Evolutionary conservation across 2,888 invertebrate species (phyloP).

Genomic region (Lottia scabra): DNA sequence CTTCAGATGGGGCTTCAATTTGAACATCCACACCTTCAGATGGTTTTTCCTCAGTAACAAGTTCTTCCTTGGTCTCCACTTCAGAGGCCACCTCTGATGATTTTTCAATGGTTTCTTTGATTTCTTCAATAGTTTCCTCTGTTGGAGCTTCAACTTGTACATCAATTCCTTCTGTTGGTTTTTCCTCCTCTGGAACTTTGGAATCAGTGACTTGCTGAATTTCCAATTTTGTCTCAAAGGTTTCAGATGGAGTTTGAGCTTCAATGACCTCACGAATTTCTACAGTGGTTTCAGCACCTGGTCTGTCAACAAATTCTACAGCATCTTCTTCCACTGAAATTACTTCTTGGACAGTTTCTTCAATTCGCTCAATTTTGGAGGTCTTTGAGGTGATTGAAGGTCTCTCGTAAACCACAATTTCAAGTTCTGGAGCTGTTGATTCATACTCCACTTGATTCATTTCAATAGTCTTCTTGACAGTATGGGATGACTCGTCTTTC

Average conservation of each 20-base stretch:
- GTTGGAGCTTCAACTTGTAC: constrained; percentile 14
- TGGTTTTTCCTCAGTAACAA: constrained; percentile 15
- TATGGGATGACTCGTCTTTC: constrained; percentile 5
- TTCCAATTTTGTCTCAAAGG: constrained; percentile 10
- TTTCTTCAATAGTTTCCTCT: constrained; percentile 36
- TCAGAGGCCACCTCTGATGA: constrained; percentile 26
- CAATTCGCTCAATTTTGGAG: constrained; percentile 17
- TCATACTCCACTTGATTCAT: constrained; percentile 26
- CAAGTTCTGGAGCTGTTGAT: constrained; percentile 18
- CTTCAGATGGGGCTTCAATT: constrained; percentile 16
- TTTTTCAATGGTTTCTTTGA: constrained; percentile 30
- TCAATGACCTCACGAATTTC: constrained; percentile 16
- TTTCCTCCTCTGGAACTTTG: constrained; percentile 8
- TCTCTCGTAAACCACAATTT: constrained; percentile 22
- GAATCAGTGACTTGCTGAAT: constrained; percentile 10
- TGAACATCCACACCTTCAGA: constrained; percentile 20
- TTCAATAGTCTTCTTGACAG: constrained; percentile 21
- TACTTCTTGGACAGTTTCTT: constrained; percentile 26
- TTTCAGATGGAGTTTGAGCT: constrained; percentile 8
- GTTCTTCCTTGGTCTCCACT: constrained; percentile 24
- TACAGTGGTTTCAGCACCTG: constrained; percentile 22
- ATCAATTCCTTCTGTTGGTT: constrained; percentile 8
- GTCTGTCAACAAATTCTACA: constrained; percentile 26
- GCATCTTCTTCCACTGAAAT: constrained; percentile 19
- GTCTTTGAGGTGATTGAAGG: constrained; percentile 14